Evolutionary conservation across 1,140 invertebrate species (phyloP), one percentile per base, ranked within the genome.

Genomic region (Caenorhabditis briggsae): DNA sequence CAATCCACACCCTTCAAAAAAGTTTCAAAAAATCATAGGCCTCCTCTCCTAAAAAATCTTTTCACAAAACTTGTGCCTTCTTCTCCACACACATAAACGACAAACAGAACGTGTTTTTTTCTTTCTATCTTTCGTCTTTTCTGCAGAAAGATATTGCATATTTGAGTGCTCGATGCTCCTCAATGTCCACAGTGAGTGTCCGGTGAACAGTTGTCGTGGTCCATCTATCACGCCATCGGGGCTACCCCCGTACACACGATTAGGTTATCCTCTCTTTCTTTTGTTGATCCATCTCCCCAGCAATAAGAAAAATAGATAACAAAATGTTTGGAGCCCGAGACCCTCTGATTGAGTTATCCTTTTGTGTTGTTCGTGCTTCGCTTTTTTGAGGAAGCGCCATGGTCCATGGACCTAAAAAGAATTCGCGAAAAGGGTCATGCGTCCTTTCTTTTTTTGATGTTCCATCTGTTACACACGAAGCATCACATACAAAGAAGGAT

Each of bases 81-180:
- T 20, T 53, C 9, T 12, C 50, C 9, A 53, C 50, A 53, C 50
- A 14, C 50, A 14, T 16, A 14, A 53, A 53, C 56, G n/a, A 33
- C 59, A 64, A 64, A 64, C 25, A 64, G 59, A 64, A 64, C 59
- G 25, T 41, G 25, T 33, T 64, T 64, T 64, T 64, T 64, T 33
- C 11, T 58, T 58, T 58, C 50, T 11, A 53, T 58, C 9, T 53
- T 16, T 53, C 9, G 2, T 53, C 5, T 53, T 16, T 9, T n/a
- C 56, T 58, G 8, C 20, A n/a, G 56, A 58, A 58, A 58, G 2
- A 58, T n/a, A 58, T 58, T 53, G 56, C 56, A 59, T 18, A 59
- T n/a, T 33, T 64, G 59, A n/a, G 59, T 64, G 59, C 59, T 64
- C 59, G 3, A 11, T 64, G 59, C 59, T 64, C 59, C 25, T 20